Conservation (phyloP, 2,113 vertebrate species). For the Menura novaehollandiae region DNA sequence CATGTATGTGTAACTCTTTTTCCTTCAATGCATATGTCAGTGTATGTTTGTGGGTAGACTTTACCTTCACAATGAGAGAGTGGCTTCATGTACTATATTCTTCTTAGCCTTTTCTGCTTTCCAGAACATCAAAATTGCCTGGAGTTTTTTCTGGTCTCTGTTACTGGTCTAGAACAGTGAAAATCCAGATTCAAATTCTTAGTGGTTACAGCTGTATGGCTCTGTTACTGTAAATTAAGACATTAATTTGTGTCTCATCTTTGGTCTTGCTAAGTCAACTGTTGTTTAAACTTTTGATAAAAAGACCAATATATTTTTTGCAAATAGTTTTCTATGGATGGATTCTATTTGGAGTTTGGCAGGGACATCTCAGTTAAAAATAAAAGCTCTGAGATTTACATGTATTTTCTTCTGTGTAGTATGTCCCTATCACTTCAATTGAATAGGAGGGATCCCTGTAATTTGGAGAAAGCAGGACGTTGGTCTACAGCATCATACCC, state of each 20-base stretch:
- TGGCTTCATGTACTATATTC: not conserved
- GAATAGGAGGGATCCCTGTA: not conserved
- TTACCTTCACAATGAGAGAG: not conserved
- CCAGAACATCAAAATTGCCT: not conserved
- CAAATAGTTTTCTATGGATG: not conserved
- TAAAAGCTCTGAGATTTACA: not conserved
- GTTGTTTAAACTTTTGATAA: not conserved
- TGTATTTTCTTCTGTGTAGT: not conserved
- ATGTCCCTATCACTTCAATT: not conserved
- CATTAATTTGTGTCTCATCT: not conserved
- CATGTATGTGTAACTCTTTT: not conserved
- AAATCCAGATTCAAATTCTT: not conserved
- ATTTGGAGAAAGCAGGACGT: not conserved
- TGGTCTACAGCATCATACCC: not conserved
- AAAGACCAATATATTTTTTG: not conserved
- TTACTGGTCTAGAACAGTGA: not conserved
- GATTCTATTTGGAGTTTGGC: not conserved
- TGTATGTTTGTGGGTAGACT: not conserved
- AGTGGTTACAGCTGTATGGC: not conserved
- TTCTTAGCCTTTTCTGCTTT: not conserved
- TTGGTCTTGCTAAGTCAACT: not conserved
- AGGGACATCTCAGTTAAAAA: not conserved
- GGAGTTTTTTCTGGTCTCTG: not conserved
- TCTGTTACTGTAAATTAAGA: not conserved
- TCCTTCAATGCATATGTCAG: not conserved